Evolutionary conservation across 2,888 invertebrate species (phyloP).

Genomic region (Acanthosepion esculentum): DNA sequence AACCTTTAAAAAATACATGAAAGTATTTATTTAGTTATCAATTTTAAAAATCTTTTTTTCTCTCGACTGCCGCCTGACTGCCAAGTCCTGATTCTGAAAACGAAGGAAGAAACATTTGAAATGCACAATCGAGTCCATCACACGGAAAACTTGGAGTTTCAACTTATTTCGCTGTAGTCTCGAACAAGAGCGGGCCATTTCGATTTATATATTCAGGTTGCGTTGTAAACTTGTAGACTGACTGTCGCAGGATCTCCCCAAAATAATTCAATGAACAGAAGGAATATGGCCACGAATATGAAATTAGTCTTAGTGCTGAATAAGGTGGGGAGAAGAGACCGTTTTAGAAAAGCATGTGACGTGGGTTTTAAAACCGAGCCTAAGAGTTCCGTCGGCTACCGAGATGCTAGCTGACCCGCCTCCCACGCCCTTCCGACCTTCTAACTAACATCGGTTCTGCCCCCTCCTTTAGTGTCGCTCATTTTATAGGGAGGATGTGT

Average conservation of each 20-base stretch:
- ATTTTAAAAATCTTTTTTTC: too few species aligned
- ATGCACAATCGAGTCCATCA: background rate
- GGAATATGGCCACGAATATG: conserved; percentile 33
- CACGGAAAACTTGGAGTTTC: background rate
- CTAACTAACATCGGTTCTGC: background rate
- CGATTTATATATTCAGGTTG: background rate
- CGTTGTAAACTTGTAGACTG: conserved; percentile 33
- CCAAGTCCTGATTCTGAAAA: background rate
- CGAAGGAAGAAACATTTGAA: background rate
- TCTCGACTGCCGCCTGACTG: too few species aligned
- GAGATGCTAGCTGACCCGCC: background rate
- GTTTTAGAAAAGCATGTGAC: conserved; percentile 22
- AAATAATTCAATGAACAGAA: background rate
- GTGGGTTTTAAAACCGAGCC: background rate
- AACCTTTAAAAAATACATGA: too few species aligned
- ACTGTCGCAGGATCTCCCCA: background rate
- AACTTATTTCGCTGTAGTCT: background rate
- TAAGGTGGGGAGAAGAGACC: background rate
- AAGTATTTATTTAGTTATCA: too few species aligned
- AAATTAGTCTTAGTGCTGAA: conserved; percentile 20
- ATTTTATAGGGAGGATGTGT: background rate
- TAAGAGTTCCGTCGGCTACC: background rate
- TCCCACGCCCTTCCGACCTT: background rate
- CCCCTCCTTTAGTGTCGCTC: background rate
- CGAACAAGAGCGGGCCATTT: background rate